phyloP scores from a whole-genome alignment of 37 sponge, comb jelly and placozoan genomes.

The Ianthella basta region DNA sequence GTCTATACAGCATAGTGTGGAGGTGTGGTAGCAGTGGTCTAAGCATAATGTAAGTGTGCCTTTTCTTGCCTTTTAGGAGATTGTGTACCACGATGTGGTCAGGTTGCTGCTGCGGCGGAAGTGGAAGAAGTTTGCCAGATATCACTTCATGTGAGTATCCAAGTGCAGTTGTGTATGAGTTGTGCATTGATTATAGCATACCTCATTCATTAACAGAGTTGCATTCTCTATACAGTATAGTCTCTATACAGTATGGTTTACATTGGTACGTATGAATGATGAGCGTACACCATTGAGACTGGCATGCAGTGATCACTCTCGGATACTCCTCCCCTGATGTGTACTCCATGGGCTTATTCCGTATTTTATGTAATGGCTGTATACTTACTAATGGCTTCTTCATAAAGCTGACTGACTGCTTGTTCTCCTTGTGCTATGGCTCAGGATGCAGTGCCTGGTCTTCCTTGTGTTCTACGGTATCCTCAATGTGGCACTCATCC shows the following conservation, averaged over 20 bases:
- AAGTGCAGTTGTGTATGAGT: too few species aligned
- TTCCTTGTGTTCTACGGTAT: conserved; percentile 11
- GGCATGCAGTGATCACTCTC: too few species aligned
- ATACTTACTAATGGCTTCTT: background rate
- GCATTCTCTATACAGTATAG: too few species aligned
- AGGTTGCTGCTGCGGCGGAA: conserved; percentile 62
- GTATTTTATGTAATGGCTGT: background rate
- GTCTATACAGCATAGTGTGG: too few species aligned
- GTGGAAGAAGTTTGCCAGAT: conserved; percentile 73
- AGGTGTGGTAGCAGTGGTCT: too few species aligned
- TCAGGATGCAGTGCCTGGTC: conserved; percentile 26
- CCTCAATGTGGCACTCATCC: conserved; percentile 24
- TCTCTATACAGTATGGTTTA: too few species aligned
- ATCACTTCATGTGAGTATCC: conserved; percentile 41
- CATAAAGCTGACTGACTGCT: too few species aligned
- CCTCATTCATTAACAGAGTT: too few species aligned
- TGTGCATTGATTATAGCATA: too few species aligned
- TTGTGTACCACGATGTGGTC: conserved; percentile 79
- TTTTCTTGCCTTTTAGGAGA: conserved; percentile 37
- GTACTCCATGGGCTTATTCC: background rate
- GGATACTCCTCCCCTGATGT: too few species aligned
- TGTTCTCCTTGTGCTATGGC: background rate
- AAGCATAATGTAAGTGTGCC: background rate
- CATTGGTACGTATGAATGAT: too few species aligned
- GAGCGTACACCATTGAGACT: too few species aligned